Conservation (phyloP, 1,140 invertebrate species). For the Ptiloglossa arizonensis region DNA sequence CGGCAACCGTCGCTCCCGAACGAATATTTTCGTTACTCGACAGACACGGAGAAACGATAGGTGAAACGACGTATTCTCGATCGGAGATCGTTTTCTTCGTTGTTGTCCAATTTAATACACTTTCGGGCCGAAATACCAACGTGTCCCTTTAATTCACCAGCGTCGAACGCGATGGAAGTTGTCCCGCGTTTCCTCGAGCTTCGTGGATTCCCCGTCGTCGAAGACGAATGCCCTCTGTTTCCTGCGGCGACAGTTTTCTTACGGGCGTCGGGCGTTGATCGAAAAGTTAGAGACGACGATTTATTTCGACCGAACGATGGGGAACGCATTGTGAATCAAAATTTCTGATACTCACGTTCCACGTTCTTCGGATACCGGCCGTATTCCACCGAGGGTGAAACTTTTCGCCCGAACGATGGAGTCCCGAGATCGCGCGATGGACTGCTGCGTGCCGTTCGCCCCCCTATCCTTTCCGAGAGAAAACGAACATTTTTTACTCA, state of each 20-base stretch:
- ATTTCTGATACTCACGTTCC: slow-evolving; percentile 43
- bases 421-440: background rate
- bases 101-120: no score
- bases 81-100: no score
- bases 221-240: slow-evolving; percentile 30
- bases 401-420: background rate
- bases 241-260: slow-evolving; percentile 3
- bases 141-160: slow-evolving; percentile 4
- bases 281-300: slow-evolving; percentile 45
- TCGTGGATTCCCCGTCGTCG: background rate
- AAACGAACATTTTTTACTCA: no score
- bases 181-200: background rate
- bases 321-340: slow-evolving; percentile 36
- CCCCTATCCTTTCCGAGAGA: no score
- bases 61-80: no score
- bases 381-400: slow-evolving; percentile 28
- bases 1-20: no score
- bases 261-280: slow-evolving; percentile 5
- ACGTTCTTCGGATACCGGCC: slow-evolving; percentile 1
- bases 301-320: slow-evolving; percentile 10
- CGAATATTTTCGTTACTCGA: no score
- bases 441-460: background rate
- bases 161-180: background rate
- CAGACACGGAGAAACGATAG: no score
- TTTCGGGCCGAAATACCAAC: no score